Evolutionary conservation across 2,888 invertebrate genomes (phyloP), one percentile per base, ranked within the genome.

Genomic region (Meloe dianella): DNA sequence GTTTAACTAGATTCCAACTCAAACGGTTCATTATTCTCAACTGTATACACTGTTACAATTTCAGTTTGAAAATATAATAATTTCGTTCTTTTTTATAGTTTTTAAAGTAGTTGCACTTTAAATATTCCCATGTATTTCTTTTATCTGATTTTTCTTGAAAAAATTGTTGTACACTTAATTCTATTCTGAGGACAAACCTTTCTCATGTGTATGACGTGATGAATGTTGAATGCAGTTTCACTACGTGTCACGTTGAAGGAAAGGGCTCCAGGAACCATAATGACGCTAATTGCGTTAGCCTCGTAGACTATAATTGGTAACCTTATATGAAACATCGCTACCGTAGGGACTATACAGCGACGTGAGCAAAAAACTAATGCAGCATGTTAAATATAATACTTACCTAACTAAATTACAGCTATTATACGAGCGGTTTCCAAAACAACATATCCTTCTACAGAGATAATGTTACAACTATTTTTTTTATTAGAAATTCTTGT

Each of bases 241-340:
- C 14, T 54, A 54, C 54, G 54, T 54, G 24, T 54, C 24, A 54
- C 27, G n/a, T 24, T 54, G 10, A 54, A 24, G 67, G 67, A 72
- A 72, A 73, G 73, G 74, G 72, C 68, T 64, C 66, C 58, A 64
- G 66, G 72, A 70, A 73, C n/a, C 74, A 71, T 77, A 77, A 78
- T 75, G 77, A 78, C 72, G 75, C 73, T 78, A 78, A 78, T 78
- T 77, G 72, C 71, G 74, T 78, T 78, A 77, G 69, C 74, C 77
- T 72, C 69, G 70, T 71, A 72, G 71, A 77, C 72, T 77, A 74
- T 78, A 79, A 78, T 79, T 79, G 78, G 78, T 78, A 79, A 78
- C 77, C 73, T 74, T 75, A 78, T 75, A 78, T 76, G 27, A 3
- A 66, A 61, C 69, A 68, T 71, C 69, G 64, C 68, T 65, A 71